A percentile compares a stretch with the other conserved stretches of the same genome.
Conservation (phyloP, 2,797 vertebrate genomes). For the Phataginus tetradactyla region DNA sequence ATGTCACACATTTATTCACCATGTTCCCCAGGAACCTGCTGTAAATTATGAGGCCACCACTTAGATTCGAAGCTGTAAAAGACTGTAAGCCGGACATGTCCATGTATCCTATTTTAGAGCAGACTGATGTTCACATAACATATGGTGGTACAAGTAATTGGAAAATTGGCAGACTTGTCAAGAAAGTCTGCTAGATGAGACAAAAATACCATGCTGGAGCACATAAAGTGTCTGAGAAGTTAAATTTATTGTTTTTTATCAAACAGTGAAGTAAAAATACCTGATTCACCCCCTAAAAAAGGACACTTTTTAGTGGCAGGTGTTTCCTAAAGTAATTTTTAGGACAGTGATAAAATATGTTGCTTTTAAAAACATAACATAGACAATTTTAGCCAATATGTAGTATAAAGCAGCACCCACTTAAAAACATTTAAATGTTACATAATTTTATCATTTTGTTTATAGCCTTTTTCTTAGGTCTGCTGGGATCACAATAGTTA, state of each 20-base stretch:
- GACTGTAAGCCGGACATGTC: conserved; percentile 90
- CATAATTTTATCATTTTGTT: neutral
- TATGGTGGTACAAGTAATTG: conserved; percentile 95
- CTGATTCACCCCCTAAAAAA: conserved; percentile 86
- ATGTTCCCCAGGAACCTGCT: conserved; percentile 64
- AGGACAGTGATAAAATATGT: conserved; percentile 85
- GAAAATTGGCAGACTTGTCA: conserved; percentile 98
- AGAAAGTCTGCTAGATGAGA: conserved; percentile 94
- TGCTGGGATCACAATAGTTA: neutral
- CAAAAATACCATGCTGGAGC: conserved; percentile 87
- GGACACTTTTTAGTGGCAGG: conserved; percentile 86
- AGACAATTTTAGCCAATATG: conserved; percentile 50
- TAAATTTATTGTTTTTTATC: conserved; percentile 92
- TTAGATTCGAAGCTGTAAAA: conserved; percentile 87
- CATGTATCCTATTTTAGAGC: conserved; percentile 94
- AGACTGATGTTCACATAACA: conserved; percentile 93
- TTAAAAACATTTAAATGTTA: conserved; percentile 64
- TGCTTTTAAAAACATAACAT: conserved; percentile 84
- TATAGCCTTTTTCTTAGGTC: conserved; percentile 28
- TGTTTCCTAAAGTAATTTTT: conserved; percentile 88
- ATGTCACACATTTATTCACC: conserved; percentile 85
- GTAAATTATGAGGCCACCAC: conserved; percentile 85
- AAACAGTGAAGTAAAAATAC: conserved; percentile 88
- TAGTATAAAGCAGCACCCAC: conserved; percentile 48
- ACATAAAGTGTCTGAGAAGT: conserved; percentile 90